Evolutionary conservation across 2,113 vertebrate species (phyloP), one percentile per base, ranked within the genome.

Genomic region (Phalacrocorax brasilianus): DNA sequence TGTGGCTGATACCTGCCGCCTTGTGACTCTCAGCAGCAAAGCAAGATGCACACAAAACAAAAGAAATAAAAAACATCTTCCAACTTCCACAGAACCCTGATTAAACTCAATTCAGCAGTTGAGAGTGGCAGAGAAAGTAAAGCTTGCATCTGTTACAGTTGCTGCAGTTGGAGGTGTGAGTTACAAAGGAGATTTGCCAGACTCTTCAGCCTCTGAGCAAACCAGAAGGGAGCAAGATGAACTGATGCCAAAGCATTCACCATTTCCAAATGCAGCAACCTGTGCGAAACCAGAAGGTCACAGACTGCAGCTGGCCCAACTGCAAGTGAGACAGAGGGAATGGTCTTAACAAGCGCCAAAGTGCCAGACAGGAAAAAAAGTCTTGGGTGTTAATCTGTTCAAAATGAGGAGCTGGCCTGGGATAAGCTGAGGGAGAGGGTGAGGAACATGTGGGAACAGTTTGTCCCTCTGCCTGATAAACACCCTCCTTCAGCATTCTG

Each of bases 271-370:
- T 49, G 80, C 89, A 94, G 73, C 88, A 96, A 93, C 92, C 91
- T 96, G 96, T 92, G 91, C 84, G 53, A 88, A 96, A 96, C 40
- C 92, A 95, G 95, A 96, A 96, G 97, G 96, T 97, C 97, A 92
- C 76, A 96, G 73, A 67, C 79, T 95, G 80, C 86, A 93, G 68
- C 92, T 97, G 94, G 94, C 66, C 68, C 73, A 75, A 40, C 61
- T 79, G 75, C 73, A 92, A 94, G 56, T 17, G 66, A 87, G 91
- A 94, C 88, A 89, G 92, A 92, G 91, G 74, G 92, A 95, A 53
- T 0, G 0, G 40, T 72, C 80, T 93, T 94, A 91, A 85, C 85
- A 93, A 89, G 61, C 91, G 91, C 83, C 71, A 53, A 95, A 95
- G 88, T 91, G 94, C 91, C 74, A 97, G 92, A 95, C 91, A 93